These are phyloP conservation scores for Clusia tigrina DNA, from an alignment of 2,888 invertebrate genomes.

Conservation along the genomic window DNA sequence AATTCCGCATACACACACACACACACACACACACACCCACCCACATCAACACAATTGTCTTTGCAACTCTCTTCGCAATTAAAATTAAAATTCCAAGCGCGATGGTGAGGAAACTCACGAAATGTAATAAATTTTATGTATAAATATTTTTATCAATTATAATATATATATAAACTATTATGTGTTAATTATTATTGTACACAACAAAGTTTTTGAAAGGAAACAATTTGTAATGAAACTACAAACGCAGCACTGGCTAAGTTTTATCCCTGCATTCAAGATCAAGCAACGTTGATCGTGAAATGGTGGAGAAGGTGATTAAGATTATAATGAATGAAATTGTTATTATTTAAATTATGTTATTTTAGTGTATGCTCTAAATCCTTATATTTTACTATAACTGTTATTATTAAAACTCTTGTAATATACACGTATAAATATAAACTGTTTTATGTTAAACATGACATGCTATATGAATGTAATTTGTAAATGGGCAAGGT, in stretches of 20 bases:
- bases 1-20: conserved; percentile 48
- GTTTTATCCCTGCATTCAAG: conserved; percentile 36
- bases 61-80: too few relatives aligned
- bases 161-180: conserved; percentile 41
- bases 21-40: conserved; percentile 29
- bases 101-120: conserved; percentile 28
- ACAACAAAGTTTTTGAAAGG: conserved; percentile 38
- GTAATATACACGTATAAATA: conserved; percentile 33
- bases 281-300: neutral
- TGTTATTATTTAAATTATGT: conserved; percentile 31
- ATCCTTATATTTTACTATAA: conserved; percentile 27
- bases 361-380: conserved; percentile 26
- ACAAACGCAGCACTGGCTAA: conserved; percentile 39
- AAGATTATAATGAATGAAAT: conserved; percentile 25
- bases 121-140: conserved; percentile 47
- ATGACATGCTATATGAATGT: too few relatives aligned
- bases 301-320: neutral
- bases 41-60: too few relatives aligned
- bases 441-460: conserved; percentile 45
- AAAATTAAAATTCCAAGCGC: conserved; percentile 30
- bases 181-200: conserved; percentile 55
- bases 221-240: conserved; percentile 52
- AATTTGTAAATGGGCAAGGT: too few relatives aligned
- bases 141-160: conserved; percentile 28
- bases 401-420: conserved; percentile 18